Conservation (phyloP, 2,888 invertebrate genomes). For the Cremastinae sp. region DNA sequence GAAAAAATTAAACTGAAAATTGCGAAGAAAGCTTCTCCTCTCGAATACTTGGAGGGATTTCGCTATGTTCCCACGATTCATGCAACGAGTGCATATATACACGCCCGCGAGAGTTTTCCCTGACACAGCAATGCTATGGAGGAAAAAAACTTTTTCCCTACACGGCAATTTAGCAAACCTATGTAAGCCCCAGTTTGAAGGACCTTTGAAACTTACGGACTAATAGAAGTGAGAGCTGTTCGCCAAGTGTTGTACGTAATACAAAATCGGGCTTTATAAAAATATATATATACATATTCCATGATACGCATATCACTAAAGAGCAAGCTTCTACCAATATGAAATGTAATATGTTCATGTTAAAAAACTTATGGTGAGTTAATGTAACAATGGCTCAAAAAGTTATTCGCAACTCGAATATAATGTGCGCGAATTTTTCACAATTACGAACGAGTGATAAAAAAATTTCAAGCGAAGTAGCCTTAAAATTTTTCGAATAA, state of each 20-base stretch:
- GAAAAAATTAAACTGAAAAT: neutral
- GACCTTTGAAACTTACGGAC: slow-evolving; percentile 73
- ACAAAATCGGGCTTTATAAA: slow-evolving; percentile 15
- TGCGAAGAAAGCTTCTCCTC: slow-evolving; percentile 17
- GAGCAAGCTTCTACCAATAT: slow-evolving; percentile 32
- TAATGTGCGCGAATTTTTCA: neutral
- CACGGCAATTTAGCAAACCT: slow-evolving; percentile 75
- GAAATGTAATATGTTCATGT: slow-evolving; percentile 73
- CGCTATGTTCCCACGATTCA: slow-evolving; percentile 19
- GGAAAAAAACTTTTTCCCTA: slow-evolving; percentile 69
- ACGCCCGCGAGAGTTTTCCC: slow-evolving; percentile 1
- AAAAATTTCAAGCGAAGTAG: slow-evolving; percentile 2
- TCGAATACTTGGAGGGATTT: slow-evolving; percentile 24
- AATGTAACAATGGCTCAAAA: slow-evolving; percentile 60
- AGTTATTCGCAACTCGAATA: slow-evolving; percentile 37
- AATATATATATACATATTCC: slow-evolving; percentile 13
- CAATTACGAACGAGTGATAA: neutral
- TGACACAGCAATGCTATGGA: slow-evolving; percentile 30
- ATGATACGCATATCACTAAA: slow-evolving; percentile 14
- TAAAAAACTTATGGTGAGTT: slow-evolving; percentile 71
- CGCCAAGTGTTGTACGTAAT: slow-evolving; percentile 52
- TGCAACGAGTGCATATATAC: neutral
- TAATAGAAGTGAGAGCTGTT: slow-evolving; percentile 57
- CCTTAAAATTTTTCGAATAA: neutral
- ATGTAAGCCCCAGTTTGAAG: slow-evolving; percentile 70